phyloP scores from a whole-genome alignment of 2,888 invertebrate species.

The Colletes collaris region DNA sequence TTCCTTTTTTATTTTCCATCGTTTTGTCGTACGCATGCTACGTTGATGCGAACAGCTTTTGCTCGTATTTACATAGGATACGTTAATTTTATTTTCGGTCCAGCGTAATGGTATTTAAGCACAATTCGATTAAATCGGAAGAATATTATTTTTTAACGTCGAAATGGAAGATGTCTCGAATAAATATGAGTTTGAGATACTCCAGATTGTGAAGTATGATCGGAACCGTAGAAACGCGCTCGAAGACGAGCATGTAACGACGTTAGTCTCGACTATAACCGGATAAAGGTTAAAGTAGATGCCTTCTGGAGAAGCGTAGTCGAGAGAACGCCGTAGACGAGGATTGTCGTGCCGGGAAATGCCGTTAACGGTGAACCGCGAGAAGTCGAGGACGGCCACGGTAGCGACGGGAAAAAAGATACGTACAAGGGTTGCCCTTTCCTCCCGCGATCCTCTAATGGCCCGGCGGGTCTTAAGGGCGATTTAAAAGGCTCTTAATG shows the following conservation, averaged over 20 bases:
- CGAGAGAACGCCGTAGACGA: slow-evolving; percentile 55
- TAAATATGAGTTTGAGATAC: too few species aligned
- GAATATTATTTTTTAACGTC: too few species aligned
- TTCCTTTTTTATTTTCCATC: too few species aligned
- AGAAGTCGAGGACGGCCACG: slow-evolving; percentile 31
- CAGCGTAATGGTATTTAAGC: too few species aligned
- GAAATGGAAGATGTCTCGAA: too few species aligned
- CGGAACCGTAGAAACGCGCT: slow-evolving; percentile 55
- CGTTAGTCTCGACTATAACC: slow-evolving; percentile 74
- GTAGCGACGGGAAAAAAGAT: slow-evolving; percentile 71
- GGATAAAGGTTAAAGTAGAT: slow-evolving; percentile 77
- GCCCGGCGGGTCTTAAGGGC: slow-evolving; percentile 79
- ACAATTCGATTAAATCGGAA: too few species aligned
- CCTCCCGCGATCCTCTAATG: slow-evolving; percentile 79
- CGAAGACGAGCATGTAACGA: slow-evolving; percentile 67
- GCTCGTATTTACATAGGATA: too few species aligned
- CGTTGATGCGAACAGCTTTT: too few species aligned
- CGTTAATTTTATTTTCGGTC: too few species aligned
- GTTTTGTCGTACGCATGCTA: too few species aligned
- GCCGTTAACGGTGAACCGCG: slow-evolving; percentile 69
- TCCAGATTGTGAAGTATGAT: too few species aligned
- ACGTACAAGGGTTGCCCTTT: slow-evolving; percentile 78
- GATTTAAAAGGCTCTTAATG: slow-evolving; percentile 83
- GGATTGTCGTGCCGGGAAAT: slow-evolving; percentile 68
- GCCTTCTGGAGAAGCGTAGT: slow-evolving; percentile 26